Percentiles rank a stretch among this genome's conserved stretches.
These are phyloP conservation scores for Siderastrea siderea DNA, from an alignment of 92 coral and sea anemone genomes.

Conservation along the genomic window DNA sequence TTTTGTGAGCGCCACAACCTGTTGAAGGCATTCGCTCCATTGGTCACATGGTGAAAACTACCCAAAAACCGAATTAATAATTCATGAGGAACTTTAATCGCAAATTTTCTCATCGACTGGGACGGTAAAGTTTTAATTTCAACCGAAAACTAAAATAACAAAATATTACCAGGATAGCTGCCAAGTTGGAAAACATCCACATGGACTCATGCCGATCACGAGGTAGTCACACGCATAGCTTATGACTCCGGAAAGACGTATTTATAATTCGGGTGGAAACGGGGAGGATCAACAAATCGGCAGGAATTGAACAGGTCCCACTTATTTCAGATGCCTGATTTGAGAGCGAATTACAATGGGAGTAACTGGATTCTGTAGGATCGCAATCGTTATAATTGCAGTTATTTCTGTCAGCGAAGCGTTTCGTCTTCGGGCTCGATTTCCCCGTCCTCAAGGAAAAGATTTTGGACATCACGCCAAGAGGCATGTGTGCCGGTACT, in stretches of 20 bases:
- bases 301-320: not conserved
- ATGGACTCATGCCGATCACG: slow-evolving; percentile 34
- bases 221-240: slow-evolving; percentile 8
- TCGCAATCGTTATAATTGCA: slow-evolving; percentile 35
- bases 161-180: not conserved
- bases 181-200: not conserved
- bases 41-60: slow-evolving; percentile 18
- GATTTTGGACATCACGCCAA: slow-evolving; percentile 75
- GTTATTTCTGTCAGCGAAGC: slow-evolving; percentile 50
- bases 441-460: slow-evolving; percentile 75
- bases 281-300: not conserved
- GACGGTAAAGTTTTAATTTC: not conserved
- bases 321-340: slow-evolving; percentile 1
- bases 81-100: not conserved
- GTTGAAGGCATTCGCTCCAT: slow-evolving; percentile 4
- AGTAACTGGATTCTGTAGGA: slow-evolving; percentile 11
- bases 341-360: slow-evolving; percentile 42
- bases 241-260: not conserved
- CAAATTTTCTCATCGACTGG: slow-evolving; percentile 23
- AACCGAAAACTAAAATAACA: not conserved
- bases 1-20: not conserved
- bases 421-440: slow-evolving; percentile 87
- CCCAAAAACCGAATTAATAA: slow-evolving; percentile 30
- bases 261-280: not conserved
- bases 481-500: slow-evolving; percentile 84